Evolutionary conservation across 2,113 vertebrate species (phyloP), one percentile per base, ranked within the genome.

Genomic region (Anthoscopus minutus): DNA sequence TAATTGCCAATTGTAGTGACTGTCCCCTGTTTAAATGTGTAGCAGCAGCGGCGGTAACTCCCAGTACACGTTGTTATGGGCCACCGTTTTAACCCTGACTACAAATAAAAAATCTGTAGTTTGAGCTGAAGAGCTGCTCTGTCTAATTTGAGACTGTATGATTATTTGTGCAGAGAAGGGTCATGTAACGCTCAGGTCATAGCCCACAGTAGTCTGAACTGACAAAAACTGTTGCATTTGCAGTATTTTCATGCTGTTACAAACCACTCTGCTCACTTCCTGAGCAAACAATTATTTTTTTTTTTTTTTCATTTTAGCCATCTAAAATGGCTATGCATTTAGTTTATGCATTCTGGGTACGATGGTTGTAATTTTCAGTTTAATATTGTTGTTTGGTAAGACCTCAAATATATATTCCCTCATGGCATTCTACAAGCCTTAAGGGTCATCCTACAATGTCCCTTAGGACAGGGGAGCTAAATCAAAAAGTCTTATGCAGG

Each of bases 61-160:
- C 42, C 58, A 25, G 30, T 20, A 50, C 15, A 0, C 3, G 10
- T 42, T 21, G 4, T 54, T 28, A 13, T 0, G 13, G 13, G 35
- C 19, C 64, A 54, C 35, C 5, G 25, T 20, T 81, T 86, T 45
- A 65, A 38, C 62, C 40, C 35, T 57, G 22, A 8, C 16, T 11
- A 33, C 35, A 16, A 76, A 67, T 42, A 71, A 51, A 7, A 31
- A 25, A 25, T 35, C n/a, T 9, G 37, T 7, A 57, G 11, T 4
- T 85, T 12, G 61, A 64, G 28, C 38, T 62, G 51, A 50, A 56
- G 67, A 64, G 54, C 60, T 22, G 2, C 19, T 30, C 25, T 3
- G 3, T 28, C 23, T 50, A 44, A 42, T 35, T 30, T 24, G 62
- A 53, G 81, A 72, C 72, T 37, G 27, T 2, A 1, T 27, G 22